Base-by-base conservation (phyloP, 2,797 vertebrate genomes). In the Sardinella longiceps region DNA sequence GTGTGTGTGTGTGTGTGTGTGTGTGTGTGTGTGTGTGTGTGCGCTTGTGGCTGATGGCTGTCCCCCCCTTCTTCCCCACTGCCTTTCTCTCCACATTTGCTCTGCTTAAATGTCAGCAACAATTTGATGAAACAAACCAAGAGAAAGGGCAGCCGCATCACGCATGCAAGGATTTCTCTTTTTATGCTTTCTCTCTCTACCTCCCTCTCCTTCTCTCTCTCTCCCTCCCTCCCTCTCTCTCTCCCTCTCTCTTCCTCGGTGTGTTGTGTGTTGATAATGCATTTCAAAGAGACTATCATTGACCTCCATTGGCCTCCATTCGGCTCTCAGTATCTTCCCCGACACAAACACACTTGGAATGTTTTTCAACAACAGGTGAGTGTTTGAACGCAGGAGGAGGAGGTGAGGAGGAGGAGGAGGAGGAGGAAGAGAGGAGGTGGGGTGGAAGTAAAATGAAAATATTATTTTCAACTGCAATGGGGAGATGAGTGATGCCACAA, bases 91-190 rank as follows among this genome's bases (percentile, higher is more conserved):
- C 88, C 88, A 84, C 91, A 15, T 12, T 12, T 89, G 89, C 89
- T 88, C 91, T 91, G 90, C 80, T 90, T 37, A 95, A 94, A 95
- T 94, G 94, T 94, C 95, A 95, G 87, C 90, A 94, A 88, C 89
- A 91, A 94, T 95, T 93, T 93, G 83, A 91, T 93, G 88, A 91
- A 89, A 88, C 86, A 87, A 82, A 85, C 81, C 56, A 80, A 86
- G 85, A 91, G 91, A 93, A 89, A 90, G 85, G 90, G 91, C 94
- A 88, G 80, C 5, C 45, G 60, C 83, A 82, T 10, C 20, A 51
- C 60, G 28, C 33, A 83, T 30, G 37, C 56, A 37, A 85, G 58
- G 74, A 63, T 56, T 56, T 37, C 33, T 83, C 84, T n/a, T 14
- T 82, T 25, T 63, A 83, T 48, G 81, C 50, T 28, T 23, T 28